Evolutionary conservation across 92 coral and sea anemone genomes (phyloP), one percentile per base, ranked within the genome.

Genomic region (Galaxea fascicularis): DNA sequence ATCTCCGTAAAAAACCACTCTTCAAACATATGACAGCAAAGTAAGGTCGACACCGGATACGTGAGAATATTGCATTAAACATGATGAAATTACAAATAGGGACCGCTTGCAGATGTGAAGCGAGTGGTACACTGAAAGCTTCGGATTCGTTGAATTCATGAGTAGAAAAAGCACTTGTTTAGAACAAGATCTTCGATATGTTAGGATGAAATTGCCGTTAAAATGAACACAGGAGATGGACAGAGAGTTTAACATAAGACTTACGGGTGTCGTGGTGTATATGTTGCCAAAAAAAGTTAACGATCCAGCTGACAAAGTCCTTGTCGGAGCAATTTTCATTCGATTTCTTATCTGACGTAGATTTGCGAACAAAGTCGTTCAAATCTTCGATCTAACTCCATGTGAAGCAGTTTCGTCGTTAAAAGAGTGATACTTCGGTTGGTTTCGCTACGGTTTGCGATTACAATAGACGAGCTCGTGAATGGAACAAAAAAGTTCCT

Each of bases 401-500:
- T 29, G 25, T 15, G 12, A 21, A 69, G 57, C 54, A 10, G 10
- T 29, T 18, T 27, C 65, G 65, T 78, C 63, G 74, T 64, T 78
- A 15, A 27, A 11, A 18, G 35, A 15, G 20, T 5, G 4, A 39
- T 25, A 22, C 39, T 29, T 82, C 27, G n/a, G 86, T 71, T 28
- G 39, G 65, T 47, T 81, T 69, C 68, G 69, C 68, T 27, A 31
- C 66, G 58, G 39, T 71, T 71, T 26, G 35, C 24, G 12, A 71
- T 39, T 47, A 56, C 86, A 82, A 71, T 70, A 31, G 25, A 41
- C 58, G 53, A 20, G 58, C 53, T 70, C 77, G 60, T 74, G 74
- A 83, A 83, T 83, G 82, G 35, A 74, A 71, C 64, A 86, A 86
- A 76, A 86, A 83, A 78, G 63, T 67, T 60, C 63, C 44, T 47